Percentiles rank a stretch among this genome's conserved stretches.
These are phyloP conservation scores for Baronia brevicornis DNA, from an alignment of 2,888 invertebrate genomes.

Conservation along the genomic window DNA sequence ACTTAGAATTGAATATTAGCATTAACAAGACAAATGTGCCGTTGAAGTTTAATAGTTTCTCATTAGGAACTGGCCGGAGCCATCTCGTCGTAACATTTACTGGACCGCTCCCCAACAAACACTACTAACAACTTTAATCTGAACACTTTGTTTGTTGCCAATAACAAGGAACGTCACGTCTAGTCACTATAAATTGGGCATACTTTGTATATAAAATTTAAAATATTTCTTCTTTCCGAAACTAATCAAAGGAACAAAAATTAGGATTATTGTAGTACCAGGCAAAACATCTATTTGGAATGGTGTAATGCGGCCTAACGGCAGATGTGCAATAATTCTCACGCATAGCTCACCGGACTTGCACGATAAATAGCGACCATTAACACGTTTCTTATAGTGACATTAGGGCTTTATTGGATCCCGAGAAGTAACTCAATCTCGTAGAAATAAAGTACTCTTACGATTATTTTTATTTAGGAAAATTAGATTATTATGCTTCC, in stretches of 20 bases:
- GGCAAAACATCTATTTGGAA: no score
- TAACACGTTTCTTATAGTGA: conserved; percentile 59
- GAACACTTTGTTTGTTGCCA: conserved; percentile 3
- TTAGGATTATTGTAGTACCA: conserved; percentile 1
- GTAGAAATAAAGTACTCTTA: conserved; percentile 34
- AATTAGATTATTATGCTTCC: conserved; percentile 19
- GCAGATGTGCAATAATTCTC: conserved; percentile 35
- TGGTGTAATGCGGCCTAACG: conserved; percentile 7
- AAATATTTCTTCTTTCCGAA: no score
- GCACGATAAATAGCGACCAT: conserved; percentile 51
- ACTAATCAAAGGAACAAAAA: no score
- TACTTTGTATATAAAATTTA: no score
- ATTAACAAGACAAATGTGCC: conserved; percentile 62
- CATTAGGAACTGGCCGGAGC: conserved; percentile 42
- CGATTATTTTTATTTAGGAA: conserved; percentile 35
- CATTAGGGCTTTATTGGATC: conserved; percentile 56
- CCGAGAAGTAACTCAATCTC: conserved; percentile 46
- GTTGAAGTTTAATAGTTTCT: conserved; percentile 63
- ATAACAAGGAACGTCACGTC: not conserved
- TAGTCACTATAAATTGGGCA: no score
- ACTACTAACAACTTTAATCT: conserved; percentile 28
- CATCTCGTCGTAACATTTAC: conserved; percentile 26
- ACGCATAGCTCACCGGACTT: conserved; percentile 28
- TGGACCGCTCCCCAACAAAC: conserved; percentile 38
- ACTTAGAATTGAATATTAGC: conserved; percentile 57